These are phyloP conservation scores for Gryllus longicercus DNA, from an alignment of 2,888 invertebrate genomes.

Conservation along the genomic window DNA sequence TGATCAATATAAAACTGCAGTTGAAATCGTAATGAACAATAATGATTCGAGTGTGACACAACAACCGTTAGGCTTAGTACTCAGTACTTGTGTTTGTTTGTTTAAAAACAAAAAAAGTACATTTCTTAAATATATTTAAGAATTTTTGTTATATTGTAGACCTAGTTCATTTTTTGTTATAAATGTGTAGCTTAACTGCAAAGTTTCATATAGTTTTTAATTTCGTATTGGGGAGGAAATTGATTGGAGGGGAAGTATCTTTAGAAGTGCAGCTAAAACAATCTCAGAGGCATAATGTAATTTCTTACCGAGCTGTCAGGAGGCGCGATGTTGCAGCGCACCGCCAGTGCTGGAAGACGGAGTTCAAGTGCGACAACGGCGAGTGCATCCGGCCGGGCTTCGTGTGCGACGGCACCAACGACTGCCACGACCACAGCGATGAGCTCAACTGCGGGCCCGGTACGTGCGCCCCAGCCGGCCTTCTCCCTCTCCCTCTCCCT, in stretches of 20 bases:
- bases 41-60: too few relatives aligned
- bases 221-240: not conserved
- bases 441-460: constrained; percentile 40
- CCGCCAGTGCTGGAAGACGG: constrained; percentile 47
- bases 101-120: too few relatives aligned
- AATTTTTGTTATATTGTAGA: too few relatives aligned
- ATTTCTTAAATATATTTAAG: too few relatives aligned
- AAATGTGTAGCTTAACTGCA: not conserved
- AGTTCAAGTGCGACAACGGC: constrained; percentile 49
- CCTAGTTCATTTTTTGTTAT: not conserved
- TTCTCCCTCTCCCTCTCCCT: too few relatives aligned
- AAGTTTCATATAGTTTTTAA: not conserved
- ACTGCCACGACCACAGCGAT: constrained; percentile 43
- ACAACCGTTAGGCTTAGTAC: too few relatives aligned
- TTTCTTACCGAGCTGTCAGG: too few relatives aligned
- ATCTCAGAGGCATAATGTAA: not conserved
- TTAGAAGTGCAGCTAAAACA: not conserved
- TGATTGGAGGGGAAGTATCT: not conserved
- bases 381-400: constrained; percentile 49
- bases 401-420: constrained; percentile 45
- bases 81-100: too few relatives aligned
- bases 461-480: constrained; percentile 25
- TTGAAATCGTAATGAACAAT: too few relatives aligned
- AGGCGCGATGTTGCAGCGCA: constrained; percentile 42
- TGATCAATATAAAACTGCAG: too few relatives aligned